Base-by-base conservation (phyloP, 1,140 invertebrate genomes). In the Zaprionus ghesquierei region DNA sequence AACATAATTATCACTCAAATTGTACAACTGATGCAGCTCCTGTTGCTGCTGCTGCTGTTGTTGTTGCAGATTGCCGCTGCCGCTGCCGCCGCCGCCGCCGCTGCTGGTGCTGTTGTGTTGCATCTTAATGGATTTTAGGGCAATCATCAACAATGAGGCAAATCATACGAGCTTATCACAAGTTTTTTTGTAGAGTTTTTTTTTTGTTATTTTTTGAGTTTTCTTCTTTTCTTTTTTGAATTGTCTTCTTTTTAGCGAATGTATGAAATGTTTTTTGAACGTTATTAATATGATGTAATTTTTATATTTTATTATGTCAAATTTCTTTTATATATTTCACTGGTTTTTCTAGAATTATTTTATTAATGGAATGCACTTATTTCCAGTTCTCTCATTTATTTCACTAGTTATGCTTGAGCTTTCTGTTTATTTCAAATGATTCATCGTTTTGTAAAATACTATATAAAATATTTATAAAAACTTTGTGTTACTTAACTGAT, bases 131-230 rank as follows among this genome's bases (percentile, higher is more conserved):
- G 73, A 54, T 79, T 84, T 77, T 78, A 82, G 59, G 69, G 79
- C 82, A 86, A 87, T 87, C 81, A 86, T 87, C 81, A 79, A 82
- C 79, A 71, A 64, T 15, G 66, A 82, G 76, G 86, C 81, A 78
- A 81, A 81, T 87, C 75, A 69, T 86, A 71, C 71, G 64, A 60
- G 75, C 82, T 86, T 86, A 86, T 86, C 82, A 86, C 79, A 79
- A 87, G 71, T 75, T 46, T 61, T 50, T 23, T 35, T 51, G 6
- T n/a, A 15, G 35, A 38, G 35, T 38, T 41, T 41, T 29, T 29
- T 29, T 29, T 5, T 29, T 8, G 9, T 12, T 4, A 31, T 23
- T 64, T 20, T 55, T 23, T 70, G 76, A 2, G 31, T 12, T 15
- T 0, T 64, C 46, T 27, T 70, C 27, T 55, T 68, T 73, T 74